phyloP scores from a whole-genome alignment of 2,797 vertebrate species.

The Luscinia megarhynchos region DNA sequence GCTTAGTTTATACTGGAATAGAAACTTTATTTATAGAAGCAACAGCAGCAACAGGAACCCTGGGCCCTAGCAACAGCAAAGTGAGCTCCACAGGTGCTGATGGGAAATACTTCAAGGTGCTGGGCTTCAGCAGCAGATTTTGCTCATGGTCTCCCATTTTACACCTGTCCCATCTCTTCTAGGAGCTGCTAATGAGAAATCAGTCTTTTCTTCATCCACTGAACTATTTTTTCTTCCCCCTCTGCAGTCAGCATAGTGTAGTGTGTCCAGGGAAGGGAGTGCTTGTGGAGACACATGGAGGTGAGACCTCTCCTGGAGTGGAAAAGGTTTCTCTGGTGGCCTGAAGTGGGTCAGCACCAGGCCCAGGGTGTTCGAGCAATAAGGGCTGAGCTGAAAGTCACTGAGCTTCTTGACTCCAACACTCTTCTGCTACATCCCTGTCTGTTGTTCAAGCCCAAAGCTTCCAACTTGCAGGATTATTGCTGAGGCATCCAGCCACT shows the following conservation, averaged over 20 bases:
- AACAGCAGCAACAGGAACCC: not conserved
- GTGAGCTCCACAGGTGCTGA: not conserved
- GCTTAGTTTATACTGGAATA: constrained; percentile 36
- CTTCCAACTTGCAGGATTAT: not conserved
- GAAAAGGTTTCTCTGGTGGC: not conserved
- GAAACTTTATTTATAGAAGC: constrained; percentile 47
- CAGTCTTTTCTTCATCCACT: not conserved
- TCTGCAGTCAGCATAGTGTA: rapidly evolving
- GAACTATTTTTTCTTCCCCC: not conserved
- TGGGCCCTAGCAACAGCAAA: constrained; percentile 44
- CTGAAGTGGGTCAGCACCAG: not conserved
- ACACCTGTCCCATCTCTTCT: not conserved
- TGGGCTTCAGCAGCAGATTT: not conserved
- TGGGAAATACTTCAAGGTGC: not conserved
- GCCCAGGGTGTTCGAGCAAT: not conserved
- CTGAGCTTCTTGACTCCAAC: not conserved
- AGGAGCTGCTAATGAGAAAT: not conserved
- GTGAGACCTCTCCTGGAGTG: not conserved
- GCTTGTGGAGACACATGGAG: not conserved
- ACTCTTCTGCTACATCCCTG: not conserved
- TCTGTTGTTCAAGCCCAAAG: not conserved
- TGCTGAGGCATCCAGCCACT: not conserved
- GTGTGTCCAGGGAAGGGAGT: not conserved
- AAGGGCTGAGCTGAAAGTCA: not conserved
- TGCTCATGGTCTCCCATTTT: not conserved